These are phyloP conservation scores for Hypsopygia costalis DNA, from an alignment of 2,888 invertebrate genomes.

Conservation along the genomic window DNA sequence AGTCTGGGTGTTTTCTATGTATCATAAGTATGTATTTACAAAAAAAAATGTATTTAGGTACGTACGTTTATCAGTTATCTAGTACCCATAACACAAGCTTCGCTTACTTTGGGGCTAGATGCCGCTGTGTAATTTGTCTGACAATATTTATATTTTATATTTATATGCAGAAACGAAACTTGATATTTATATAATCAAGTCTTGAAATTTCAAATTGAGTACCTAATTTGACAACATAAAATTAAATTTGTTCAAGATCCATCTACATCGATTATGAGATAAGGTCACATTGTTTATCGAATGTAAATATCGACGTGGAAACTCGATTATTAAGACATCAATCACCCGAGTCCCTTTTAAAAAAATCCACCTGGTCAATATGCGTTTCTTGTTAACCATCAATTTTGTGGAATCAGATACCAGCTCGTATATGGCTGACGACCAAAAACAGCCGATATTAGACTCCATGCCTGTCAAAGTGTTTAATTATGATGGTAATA, in stretches of 20 bases:
- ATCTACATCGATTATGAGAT: conserved; percentile 1
- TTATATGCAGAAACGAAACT: too few species aligned
- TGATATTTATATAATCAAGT: conserved; percentile 1
- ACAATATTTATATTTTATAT: too few species aligned
- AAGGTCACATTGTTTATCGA: conserved; percentile 2
- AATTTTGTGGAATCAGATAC: conserved; percentile 40
- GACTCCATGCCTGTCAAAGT: conserved; percentile 22
- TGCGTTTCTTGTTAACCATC: conserved; percentile 29
- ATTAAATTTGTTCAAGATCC: neutral
- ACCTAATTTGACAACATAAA: neutral
- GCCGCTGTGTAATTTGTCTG: too few species aligned
- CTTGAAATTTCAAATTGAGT: neutral
- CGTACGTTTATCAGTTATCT: too few species aligned
- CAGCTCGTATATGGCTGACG: conserved; percentile 7
- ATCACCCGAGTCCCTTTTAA: conserved; percentile 15
- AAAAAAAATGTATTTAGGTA: too few species aligned
- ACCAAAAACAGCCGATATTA: conserved; percentile 47
- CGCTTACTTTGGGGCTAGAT: too few species aligned
- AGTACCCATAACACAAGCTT: too few species aligned
- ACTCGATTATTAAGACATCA: conserved; percentile 36
- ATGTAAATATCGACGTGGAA: conserved; percentile 19
- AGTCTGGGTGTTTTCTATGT: too few species aligned
- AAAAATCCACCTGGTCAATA: conserved; percentile 18
- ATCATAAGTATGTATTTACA: too few species aligned
- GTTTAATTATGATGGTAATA: conserved; percentile 28